These are phyloP conservation scores for Masticophis lateralis DNA, from an alignment of 2,797 vertebrate genomes.

Conservation along the genomic window DNA sequence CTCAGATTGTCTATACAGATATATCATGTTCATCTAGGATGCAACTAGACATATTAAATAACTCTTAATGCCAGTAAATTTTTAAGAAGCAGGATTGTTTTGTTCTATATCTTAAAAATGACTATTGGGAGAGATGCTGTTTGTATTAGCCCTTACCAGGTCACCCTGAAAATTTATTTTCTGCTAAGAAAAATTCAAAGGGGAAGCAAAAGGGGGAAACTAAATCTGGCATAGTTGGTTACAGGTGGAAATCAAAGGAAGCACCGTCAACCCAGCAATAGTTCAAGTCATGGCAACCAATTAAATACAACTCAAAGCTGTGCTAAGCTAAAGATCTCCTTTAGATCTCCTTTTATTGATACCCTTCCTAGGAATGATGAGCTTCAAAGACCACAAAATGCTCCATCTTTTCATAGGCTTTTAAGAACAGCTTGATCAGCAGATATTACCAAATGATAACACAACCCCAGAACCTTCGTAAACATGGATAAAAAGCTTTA, in stretches of 20 bases:
- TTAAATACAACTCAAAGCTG: not conserved
- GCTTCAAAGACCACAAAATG: not conserved
- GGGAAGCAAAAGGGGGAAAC: not conserved
- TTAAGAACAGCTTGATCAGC: not conserved
- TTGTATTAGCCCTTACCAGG: not conserved
- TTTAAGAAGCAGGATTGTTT: not conserved
- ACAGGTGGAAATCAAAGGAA: not conserved
- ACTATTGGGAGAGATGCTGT: not conserved
- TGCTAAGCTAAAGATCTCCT: not conserved
- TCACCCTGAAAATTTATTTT: not conserved
- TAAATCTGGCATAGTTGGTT: not conserved
- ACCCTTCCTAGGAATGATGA: not conserved
- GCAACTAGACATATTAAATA: not conserved
- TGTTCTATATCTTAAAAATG: not conserved
- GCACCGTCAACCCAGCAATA: not conserved
- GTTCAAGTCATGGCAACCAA: not conserved
- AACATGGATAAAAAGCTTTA: not conserved
- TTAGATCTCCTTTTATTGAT: not conserved
- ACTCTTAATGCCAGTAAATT: constrained; percentile 1
- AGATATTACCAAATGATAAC: not conserved
- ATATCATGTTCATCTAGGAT: constrained; percentile 12
- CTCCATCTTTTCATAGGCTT: not conserved
- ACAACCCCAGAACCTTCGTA: not conserved
- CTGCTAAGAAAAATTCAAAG: not conserved
- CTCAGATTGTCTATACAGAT: not conserved